Evolutionary conservation across 2,113 vertebrate species (phyloP).

Genomic region (Crotalus horridus): DNA sequence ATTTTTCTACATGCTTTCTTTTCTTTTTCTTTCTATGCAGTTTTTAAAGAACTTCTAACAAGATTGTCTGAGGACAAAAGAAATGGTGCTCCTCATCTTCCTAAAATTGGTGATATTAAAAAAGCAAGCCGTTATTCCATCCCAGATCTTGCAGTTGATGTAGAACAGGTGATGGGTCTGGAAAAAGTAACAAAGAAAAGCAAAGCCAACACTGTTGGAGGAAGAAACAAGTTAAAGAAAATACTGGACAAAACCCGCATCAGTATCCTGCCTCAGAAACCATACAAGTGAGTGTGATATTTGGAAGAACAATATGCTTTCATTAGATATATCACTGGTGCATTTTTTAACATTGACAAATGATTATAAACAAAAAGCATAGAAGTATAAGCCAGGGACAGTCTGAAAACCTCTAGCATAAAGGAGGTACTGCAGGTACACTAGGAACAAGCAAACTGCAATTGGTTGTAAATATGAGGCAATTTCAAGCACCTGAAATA

Average conservation of each 20-base stretch:
- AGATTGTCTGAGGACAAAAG: slow-evolving; percentile 90
- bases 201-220: slow-evolving; percentile 92
- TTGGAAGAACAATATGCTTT: slow-evolving; percentile 24
- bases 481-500: too few relatives aligned
- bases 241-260: slow-evolving; percentile 98
- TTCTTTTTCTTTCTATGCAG: slow-evolving; percentile 63
- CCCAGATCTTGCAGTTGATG: slow-evolving; percentile 94
- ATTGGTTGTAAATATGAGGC: too few relatives aligned
- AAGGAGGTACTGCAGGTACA: not conserved
- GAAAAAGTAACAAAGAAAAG: slow-evolving; percentile 96
- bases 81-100: slow-evolving; percentile 92
- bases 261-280: slow-evolving; percentile 97
- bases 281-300: slow-evolving; percentile 86
- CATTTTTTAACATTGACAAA: not conserved
- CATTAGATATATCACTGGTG: not conserved
- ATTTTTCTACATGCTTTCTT: slow-evolving; percentile 26
- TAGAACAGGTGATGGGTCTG: slow-evolving; percentile 94
- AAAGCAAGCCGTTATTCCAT: slow-evolving; percentile 96
- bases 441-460: too few relatives aligned
- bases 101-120: slow-evolving; percentile 98
- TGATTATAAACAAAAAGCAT: not conserved
- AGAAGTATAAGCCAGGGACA: not conserved
- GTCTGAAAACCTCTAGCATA: not conserved
- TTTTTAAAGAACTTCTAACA: slow-evolving; percentile 94
- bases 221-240: slow-evolving; percentile 96